These are phyloP conservation scores for Larimichthys crocea DNA, from an alignment of 2,113 vertebrate genomes.

Conservation along the genomic window DNA sequence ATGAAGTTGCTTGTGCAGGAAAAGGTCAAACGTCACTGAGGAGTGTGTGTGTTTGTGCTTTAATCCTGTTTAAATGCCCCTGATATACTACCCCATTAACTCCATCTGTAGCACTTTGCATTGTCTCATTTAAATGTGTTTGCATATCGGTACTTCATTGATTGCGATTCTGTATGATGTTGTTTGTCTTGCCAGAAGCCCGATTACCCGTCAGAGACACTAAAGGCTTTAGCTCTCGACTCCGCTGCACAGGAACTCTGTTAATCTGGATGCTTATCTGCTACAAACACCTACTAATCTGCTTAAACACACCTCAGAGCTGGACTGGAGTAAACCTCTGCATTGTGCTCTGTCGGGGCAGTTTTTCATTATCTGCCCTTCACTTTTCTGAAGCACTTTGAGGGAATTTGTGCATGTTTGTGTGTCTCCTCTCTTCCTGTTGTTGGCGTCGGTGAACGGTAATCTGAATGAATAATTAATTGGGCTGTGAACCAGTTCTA, in stretches of 20 bases:
- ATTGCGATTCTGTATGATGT: slow-evolving; percentile 42
- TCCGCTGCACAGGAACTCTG: slow-evolving; percentile 32
- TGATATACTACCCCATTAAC: slow-evolving; percentile 29
- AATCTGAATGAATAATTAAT: slow-evolving; percentile 78
- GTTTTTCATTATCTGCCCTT: slow-evolving; percentile 66
- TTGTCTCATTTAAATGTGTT: slow-evolving; percentile 47
- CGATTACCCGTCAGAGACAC: slow-evolving; percentile 52
- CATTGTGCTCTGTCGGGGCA: slow-evolving; percentile 30
- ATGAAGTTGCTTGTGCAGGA: not conserved
- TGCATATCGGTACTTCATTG: slow-evolving; percentile 43
- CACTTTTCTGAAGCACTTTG: slow-evolving; percentile 49
- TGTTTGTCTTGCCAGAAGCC: slow-evolving; percentile 59
- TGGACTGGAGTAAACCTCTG: slow-evolving; percentile 24
- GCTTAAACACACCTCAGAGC: slow-evolving; percentile 57
- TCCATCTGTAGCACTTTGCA: slow-evolving; percentile 50
- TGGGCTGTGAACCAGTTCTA: slow-evolving; percentile 65
- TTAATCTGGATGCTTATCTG: slow-evolving; percentile 70
- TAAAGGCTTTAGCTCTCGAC: slow-evolving; percentile 47
- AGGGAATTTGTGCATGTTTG: slow-evolving; percentile 54
- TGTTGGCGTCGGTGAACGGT: slow-evolving; percentile 49
- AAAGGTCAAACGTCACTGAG: not conserved
- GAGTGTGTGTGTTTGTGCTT: not conserved
- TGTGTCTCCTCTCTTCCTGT: slow-evolving; percentile 59
- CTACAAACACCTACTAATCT: slow-evolving; percentile 65
- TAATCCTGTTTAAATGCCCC: slow-evolving; percentile 31